Percentiles rank a stretch among this genome's conserved stretches.
Conservation (phyloP, 2,888 invertebrate species). For the Aethes cnicana region DNA sequence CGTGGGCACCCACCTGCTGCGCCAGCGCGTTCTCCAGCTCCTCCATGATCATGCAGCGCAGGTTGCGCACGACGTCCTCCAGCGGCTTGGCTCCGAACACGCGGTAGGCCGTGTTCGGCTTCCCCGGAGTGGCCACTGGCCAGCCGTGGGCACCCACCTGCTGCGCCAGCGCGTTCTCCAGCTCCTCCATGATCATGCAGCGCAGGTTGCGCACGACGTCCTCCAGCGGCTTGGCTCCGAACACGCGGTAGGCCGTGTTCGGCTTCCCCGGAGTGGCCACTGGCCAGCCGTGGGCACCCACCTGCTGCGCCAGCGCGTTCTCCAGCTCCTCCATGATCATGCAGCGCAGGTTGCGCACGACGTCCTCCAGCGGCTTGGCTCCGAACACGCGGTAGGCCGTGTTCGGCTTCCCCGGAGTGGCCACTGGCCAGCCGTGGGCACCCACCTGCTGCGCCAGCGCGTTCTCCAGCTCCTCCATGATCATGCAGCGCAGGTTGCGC, state of each 20-base stretch:
- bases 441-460: constrained; percentile 94
- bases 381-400: constrained; percentile 98
- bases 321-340: constrained; percentile 98
- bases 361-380: constrained; percentile 97
- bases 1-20: constrained; percentile 86
- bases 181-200: constrained; percentile 96
- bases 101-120: constrained; percentile 97
- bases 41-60: constrained; percentile 95
- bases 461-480: constrained; percentile 97
- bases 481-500: constrained; percentile 92
- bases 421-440: constrained; percentile 33
- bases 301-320: constrained; percentile 94
- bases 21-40: constrained; percentile 96
- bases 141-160: constrained; percentile 81
- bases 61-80: constrained; percentile 96
- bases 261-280: no score
- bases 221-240: constrained; percentile 97
- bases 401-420: constrained; percentile 96
- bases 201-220: constrained; percentile 96
- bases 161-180: constrained; percentile 95
- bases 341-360: constrained; percentile 93
- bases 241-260: constrained; percentile 97
- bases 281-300: constrained; percentile 43
- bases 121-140: no score
- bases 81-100: constrained; percentile 98